phyloP scores from a whole-genome alignment of 2,797 vertebrate genomes.

The Esox lucius region DNA sequence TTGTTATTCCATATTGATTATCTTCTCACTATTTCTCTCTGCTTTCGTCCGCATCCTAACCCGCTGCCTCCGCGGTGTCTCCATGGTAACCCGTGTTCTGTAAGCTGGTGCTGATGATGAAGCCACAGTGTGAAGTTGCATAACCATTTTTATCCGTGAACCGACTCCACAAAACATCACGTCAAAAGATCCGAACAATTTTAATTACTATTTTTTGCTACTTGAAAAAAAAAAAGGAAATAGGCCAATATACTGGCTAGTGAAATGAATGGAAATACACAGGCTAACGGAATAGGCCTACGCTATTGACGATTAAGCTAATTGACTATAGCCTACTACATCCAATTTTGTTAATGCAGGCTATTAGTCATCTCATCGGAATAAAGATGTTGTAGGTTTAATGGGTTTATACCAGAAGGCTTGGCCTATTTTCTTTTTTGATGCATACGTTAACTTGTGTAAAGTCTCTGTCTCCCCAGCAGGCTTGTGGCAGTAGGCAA shows the following conservation, averaged over 20 bases:
- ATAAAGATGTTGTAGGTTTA: background rate
- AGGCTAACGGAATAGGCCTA: background rate
- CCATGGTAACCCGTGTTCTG: constrained; percentile 13
- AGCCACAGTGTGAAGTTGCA: background rate
- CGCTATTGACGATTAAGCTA: background rate
- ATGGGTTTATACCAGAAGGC: background rate
- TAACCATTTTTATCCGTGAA: background rate
- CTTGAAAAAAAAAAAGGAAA: background rate
- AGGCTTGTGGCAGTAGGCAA: too few relatives aligned
- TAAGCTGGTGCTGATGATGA: background rate
- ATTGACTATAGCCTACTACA: background rate
- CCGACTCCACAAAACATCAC: background rate
- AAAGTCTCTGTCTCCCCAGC: background rate
- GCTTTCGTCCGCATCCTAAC: background rate
- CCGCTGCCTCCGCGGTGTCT: background rate
- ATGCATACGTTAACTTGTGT: background rate
- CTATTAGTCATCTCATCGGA: background rate
- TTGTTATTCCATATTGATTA: background rate
- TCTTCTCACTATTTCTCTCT: background rate
- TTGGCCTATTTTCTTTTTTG: background rate
- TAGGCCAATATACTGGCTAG: background rate
- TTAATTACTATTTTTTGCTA: background rate
- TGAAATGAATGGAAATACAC: background rate
- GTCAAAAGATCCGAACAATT: background rate
- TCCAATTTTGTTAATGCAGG: background rate